Percentiles rank a stretch among this genome's conserved stretches.
Conservation (phyloP, 2,888 invertebrate species). For the Drosophila sordidapex region DNA sequence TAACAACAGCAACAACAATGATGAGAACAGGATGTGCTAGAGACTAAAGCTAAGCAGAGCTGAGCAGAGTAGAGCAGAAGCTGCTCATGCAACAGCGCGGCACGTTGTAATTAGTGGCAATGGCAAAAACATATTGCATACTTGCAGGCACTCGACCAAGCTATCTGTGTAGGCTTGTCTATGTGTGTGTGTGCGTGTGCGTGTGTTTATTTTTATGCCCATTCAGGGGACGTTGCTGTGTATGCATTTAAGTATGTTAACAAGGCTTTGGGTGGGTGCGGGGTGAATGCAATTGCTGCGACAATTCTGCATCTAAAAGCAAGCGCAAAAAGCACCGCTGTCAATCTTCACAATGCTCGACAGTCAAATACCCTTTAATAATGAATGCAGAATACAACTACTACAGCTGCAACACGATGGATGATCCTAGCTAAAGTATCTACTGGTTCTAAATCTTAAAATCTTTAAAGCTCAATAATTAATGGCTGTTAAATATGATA, state of each 20-base stretch:
- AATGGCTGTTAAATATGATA: background rate
- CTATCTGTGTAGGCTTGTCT: slow-evolving; percentile 8
- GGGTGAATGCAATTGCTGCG: slow-evolving; percentile 64
- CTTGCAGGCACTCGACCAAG: slow-evolving; percentile 70
- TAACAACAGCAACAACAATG: slow-evolving; percentile 13
- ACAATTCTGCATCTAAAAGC: slow-evolving; percentile 73
- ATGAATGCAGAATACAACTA: background rate
- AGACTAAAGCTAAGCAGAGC: slow-evolving; percentile 16
- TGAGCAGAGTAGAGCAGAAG: slow-evolving; percentile 24
- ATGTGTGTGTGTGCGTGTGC: slow-evolving; percentile 4
- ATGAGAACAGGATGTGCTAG: slow-evolving; percentile 23
- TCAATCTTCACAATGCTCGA: background rate
- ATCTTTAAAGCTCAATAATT: no score
- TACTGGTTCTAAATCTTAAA: background rate
- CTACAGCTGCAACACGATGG: no score
- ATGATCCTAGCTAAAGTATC: background rate
- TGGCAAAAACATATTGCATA: slow-evolving; percentile 75
- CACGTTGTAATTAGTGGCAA: slow-evolving; percentile 77
- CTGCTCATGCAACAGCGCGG: slow-evolving; percentile 45
- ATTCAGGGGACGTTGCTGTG: slow-evolving; percentile 38
- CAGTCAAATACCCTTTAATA: background rate
- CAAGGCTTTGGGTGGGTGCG: slow-evolving; percentile 45
- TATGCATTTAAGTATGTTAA: slow-evolving; percentile 81
- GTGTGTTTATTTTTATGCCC: slow-evolving; percentile 62
- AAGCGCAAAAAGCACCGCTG: slow-evolving; percentile 4